Conservation (phyloP, 2,888 invertebrate genomes). For the Meiosimyza decipiens region DNA sequence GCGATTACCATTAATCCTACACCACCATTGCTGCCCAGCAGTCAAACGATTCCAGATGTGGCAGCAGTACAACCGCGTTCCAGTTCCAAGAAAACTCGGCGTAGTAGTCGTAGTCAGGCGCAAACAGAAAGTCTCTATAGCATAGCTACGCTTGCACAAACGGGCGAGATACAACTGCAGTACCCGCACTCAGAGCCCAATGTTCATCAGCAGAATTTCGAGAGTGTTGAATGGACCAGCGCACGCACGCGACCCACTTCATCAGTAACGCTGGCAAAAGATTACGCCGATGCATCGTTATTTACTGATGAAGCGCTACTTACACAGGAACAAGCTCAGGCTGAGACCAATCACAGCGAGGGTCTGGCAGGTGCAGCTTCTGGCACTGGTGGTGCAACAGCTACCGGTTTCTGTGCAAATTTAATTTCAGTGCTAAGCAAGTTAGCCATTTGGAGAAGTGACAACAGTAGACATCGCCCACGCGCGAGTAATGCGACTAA, state of each 20-base stretch:
- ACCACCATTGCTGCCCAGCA: conserved; percentile 36
- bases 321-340: conserved; percentile 25
- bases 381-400: conserved; percentile 34
- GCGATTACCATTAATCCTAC: conserved; percentile 52
- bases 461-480: conserved; percentile 45
- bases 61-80: conserved; percentile 42
- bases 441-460: conserved; percentile 55
- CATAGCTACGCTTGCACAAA: conserved; percentile 48
- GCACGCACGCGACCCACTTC: conserved; percentile 12
- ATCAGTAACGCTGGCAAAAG: conserved; percentile 27
- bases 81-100: conserved; percentile 26
- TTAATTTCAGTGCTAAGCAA: conserved; percentile 56
- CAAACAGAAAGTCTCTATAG: conserved; percentile 60
- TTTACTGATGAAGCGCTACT: conserved; percentile 35
- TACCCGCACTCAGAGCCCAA: conserved; percentile 51
- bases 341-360: conserved; percentile 1
- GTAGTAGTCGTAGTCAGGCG: conserved; percentile 44
- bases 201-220: conserved; percentile 31
- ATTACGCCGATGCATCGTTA: conserved; percentile 31
- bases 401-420: conserved; percentile 50
- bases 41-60: conserved; percentile 44
- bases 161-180: conserved; percentile 49
- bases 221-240: conserved; percentile 4
- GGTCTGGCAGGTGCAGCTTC: conserved; percentile 21
- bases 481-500: conserved; percentile 41